These are phyloP conservation scores for Sebastes baramenuke DNA, from an alignment of 2,797 vertebrate genomes.

Conservation along the genomic window DNA sequence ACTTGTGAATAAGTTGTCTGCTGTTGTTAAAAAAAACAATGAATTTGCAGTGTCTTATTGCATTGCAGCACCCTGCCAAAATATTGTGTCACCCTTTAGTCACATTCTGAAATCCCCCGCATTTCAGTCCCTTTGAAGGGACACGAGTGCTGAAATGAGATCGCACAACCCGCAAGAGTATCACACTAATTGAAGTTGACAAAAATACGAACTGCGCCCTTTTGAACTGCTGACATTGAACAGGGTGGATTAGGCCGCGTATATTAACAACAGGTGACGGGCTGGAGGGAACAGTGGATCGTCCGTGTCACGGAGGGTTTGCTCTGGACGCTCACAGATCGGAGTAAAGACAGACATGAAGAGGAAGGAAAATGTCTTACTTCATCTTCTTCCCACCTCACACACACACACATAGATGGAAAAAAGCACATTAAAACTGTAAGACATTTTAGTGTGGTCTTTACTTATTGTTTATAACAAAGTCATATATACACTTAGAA, in stretches of 20 bases:
- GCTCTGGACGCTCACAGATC: conserved; percentile 6
- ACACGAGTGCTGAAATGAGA: conserved; percentile 86
- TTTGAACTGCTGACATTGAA: conserved; percentile 92
- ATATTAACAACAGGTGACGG: conserved; percentile 94
- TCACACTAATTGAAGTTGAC: conserved; percentile 92
- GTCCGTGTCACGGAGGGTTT: conserved; percentile 31
- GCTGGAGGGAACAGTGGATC: conserved; percentile 54
- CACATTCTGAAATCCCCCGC: conserved; percentile 51
- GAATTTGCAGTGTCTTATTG: conserved; percentile 17
- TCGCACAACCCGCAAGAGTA: conserved; percentile 84
- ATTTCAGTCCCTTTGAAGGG: conserved; percentile 65
- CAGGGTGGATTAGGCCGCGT: conserved; percentile 88
- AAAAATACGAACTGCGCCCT: conserved; percentile 91
- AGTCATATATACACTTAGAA: conserved; percentile 52
- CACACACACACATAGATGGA: background rate
- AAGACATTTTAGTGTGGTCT: conserved; percentile 26
- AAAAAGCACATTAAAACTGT: background rate
- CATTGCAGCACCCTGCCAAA: conserved; percentile 22
- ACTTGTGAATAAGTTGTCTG: conserved; percentile 9
- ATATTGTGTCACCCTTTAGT: conserved; percentile 47
- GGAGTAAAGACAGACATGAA: conserved; percentile 10
- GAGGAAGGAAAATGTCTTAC: conserved; percentile 8
- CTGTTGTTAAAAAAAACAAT: conserved; percentile 2
- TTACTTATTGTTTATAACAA: conserved; percentile 67
- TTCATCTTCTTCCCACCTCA: background rate